phyloP scores from a whole-genome alignment of 2,888 invertebrate genomes.

The Hofmannophila pseudospretella region DNA sequence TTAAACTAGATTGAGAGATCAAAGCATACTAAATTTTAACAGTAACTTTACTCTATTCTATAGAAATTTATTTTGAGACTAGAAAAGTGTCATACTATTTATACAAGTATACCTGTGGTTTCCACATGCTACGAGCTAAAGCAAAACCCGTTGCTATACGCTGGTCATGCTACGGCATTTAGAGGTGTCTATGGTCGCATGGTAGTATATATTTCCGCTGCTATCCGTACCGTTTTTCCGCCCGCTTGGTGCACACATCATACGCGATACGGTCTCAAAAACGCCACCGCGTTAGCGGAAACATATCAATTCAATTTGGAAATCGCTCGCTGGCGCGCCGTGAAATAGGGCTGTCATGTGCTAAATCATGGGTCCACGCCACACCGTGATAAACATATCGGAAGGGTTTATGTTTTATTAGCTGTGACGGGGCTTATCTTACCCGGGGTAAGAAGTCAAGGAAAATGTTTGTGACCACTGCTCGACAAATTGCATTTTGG shows the following conservation, averaged over 20 bases:
- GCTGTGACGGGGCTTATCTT: conserved; percentile 48
- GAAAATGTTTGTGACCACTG: conserved; percentile 1
- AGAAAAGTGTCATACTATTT: no score
- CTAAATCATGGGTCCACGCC: conserved; percentile 56
- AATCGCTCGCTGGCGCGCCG: conserved; percentile 42
- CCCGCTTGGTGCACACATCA: conserved; percentile 62
- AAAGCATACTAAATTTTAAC: no score
- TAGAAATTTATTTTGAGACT: no score
- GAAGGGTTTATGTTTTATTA: conserved; percentile 68
- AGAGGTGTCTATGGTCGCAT: no score
- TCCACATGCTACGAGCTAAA: no score
- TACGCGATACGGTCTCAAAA: conserved; percentile 70
- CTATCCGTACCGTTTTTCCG: conserved; percentile 36
- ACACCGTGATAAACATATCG: conserved; percentile 60
- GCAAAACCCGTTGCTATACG: no score
- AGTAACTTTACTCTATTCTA: no score
- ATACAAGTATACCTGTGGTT: no score
- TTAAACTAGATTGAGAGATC: no score
- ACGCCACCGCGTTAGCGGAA: conserved; percentile 63
- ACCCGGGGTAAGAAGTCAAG: neutral
- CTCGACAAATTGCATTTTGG: no score
- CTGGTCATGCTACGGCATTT: no score
- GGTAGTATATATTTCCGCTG: no score
- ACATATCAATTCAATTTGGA: conserved; percentile 76
- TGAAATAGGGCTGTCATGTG: conserved; percentile 61